Conservation (phyloP, 2,888 invertebrate genomes). For the Folsomia manolachei region DNA sequence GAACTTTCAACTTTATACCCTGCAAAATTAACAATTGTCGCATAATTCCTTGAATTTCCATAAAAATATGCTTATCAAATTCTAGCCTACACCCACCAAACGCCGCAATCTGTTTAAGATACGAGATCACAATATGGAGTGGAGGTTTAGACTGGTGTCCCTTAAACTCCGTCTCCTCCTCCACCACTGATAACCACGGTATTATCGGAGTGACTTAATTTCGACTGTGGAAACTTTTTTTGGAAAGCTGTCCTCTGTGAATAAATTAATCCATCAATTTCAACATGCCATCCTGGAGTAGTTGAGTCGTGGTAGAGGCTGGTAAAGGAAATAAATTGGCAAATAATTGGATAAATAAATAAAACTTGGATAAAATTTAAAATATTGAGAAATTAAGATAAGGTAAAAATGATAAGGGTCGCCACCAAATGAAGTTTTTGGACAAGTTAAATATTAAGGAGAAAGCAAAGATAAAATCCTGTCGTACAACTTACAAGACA, state of each 20-base stretch:
- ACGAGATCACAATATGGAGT: constrained; percentile 34
- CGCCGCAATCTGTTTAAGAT: constrained; percentile 31
- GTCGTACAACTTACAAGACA: neutral
- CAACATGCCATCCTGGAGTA: constrained; percentile 34
- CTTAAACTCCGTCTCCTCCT: constrained; percentile 37
- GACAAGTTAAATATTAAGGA: no score
- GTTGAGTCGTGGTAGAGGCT: constrained; percentile 16
- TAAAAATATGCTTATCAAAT: neutral
- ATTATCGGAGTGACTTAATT: constrained; percentile 24
- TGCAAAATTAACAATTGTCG: neutral
- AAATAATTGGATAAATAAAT: neutral
- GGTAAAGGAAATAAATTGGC: neutral
- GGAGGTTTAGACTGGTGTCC: constrained; percentile 19
- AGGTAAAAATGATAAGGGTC: neutral
- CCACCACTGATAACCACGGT: constrained; percentile 26
- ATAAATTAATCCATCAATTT: constrained; percentile 43
- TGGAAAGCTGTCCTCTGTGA: constrained; percentile 38
- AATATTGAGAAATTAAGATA: neutral
- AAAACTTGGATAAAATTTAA: neutral
- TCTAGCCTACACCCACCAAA: constrained; percentile 25
- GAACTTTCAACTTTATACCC: constrained; percentile 32
- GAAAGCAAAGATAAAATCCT: neutral
- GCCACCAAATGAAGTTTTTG: no score
- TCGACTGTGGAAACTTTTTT: constrained; percentile 31
- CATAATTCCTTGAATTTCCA: neutral